These are phyloP conservation scores for Peucedramus taeniatus DNA, from an alignment of 2,113 vertebrate species.

Conservation along the genomic window DNA sequence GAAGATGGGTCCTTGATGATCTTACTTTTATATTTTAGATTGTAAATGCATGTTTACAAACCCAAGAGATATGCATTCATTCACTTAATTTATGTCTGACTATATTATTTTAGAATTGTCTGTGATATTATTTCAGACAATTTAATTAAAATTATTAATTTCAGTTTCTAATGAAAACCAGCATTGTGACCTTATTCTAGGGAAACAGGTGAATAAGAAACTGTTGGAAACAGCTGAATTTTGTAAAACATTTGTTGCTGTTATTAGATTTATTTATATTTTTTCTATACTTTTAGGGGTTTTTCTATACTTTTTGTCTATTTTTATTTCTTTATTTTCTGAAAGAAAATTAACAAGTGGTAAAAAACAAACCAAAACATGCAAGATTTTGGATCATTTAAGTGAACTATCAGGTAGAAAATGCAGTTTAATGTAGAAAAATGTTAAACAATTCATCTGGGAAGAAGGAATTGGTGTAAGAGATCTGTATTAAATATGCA, in stretches of 20 bases:
- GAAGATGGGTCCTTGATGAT: constrained; percentile 26
- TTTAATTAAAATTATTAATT: constrained; percentile 8
- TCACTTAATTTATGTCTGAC: constrained; percentile 46
- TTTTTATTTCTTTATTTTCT: background rate
- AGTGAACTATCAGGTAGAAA: constrained; percentile 1
- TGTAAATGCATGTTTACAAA: constrained; percentile 48
- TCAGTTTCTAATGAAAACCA: constrained; percentile 6
- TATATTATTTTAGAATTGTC: constrained; percentile 45
- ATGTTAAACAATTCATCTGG: constrained; percentile 45
- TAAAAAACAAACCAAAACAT: background rate
- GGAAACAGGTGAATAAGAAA: background rate
- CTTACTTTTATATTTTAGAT: constrained; percentile 45
- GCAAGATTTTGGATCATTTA: background rate
- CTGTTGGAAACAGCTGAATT: background rate
- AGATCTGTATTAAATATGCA: constrained; percentile 28
- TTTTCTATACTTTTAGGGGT: background rate
- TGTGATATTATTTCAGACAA: constrained; percentile 17
- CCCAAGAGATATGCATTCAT: constrained; percentile 19
- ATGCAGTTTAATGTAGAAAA: constrained; percentile 41
- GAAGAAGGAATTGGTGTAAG: constrained; percentile 14
- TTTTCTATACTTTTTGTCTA: background rate
- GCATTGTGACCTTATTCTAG: background rate
- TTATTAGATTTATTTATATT: background rate
- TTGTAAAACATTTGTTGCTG: background rate
- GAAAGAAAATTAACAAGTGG: background rate